phyloP scores from a whole-genome alignment of 1,140 invertebrate species.

The Zaprionus vittiger region DNA sequence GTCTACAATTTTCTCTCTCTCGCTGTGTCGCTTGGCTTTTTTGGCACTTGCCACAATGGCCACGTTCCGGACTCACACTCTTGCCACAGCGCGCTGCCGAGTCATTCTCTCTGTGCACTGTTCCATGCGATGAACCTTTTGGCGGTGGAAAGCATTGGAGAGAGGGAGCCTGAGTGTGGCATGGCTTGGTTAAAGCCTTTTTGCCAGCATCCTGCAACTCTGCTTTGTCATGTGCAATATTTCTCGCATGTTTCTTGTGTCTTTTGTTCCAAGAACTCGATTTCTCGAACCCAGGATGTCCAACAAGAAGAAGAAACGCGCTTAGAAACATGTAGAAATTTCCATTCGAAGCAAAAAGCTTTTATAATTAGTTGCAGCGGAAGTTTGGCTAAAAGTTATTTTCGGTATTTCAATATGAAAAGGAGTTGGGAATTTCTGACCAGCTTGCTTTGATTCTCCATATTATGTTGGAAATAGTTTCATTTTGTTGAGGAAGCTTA shows the following conservation, averaged over 20 bases:
- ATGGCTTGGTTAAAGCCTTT: conserved; percentile 59
- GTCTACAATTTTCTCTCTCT: neutral
- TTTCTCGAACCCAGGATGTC: neutral
- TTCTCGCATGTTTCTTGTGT: conserved; percentile 52
- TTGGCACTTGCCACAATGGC: conserved; percentile 75
- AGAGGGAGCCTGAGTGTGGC: neutral
- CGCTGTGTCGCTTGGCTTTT: conserved; percentile 48
- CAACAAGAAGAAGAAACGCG: neutral
- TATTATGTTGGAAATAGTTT: neutral
- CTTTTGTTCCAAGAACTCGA: conserved; percentile 60
- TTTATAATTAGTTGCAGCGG: conserved; percentile 33
- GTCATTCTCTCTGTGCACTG: conserved; percentile 59
- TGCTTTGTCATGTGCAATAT: conserved; percentile 77
- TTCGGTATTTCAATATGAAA: neutral
- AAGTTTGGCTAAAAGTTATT: conserved; percentile 27
- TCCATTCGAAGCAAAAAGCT: conserved; percentile 29
- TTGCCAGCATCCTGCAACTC: conserved; percentile 65
- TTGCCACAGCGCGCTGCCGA: conserved; percentile 21
- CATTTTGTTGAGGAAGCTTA: neutral
- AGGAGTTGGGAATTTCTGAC: neutral
- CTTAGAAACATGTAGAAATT: conserved; percentile 4
- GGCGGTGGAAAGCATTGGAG: conserved; percentile 7
- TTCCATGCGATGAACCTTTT: conserved; percentile 48
- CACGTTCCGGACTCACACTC: conserved; percentile 66
- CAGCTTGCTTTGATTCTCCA: neutral